A percentile compares a stretch with the other conserved stretches of the same genome.
Evolutionary conservation across 2,113 vertebrate species (phyloP).

Genomic region (Ameiurus melas): DNA sequence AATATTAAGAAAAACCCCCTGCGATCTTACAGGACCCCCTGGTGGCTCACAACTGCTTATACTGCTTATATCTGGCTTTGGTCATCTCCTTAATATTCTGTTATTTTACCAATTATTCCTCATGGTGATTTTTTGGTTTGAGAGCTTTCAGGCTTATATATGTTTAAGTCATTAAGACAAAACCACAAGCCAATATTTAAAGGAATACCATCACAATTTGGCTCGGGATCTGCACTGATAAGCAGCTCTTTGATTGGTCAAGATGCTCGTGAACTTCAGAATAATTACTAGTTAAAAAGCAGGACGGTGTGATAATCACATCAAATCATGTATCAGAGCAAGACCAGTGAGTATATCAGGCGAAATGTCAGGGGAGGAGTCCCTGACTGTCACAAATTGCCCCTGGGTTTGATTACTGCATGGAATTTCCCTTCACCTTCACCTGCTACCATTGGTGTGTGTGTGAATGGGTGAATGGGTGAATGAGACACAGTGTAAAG

Average conservation of each 20-base stretch:
- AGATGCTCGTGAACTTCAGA: not conserved
- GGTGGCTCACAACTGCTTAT: not conserved
- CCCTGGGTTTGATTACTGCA: not conserved
- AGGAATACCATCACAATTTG: slow-evolving; percentile 12
- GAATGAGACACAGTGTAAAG: no score
- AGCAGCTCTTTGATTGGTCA: slow-evolving; percentile 14
- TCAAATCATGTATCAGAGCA: slow-evolving; percentile 30
- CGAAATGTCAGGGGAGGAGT: slow-evolving; percentile 36
- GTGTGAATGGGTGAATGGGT: no score
- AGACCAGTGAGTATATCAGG: not conserved
- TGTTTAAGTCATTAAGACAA: not conserved
- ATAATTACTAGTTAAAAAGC: slow-evolving; percentile 39
- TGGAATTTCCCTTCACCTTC: slow-evolving; percentile 10
- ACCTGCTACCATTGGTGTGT: not conserved
- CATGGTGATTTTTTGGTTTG: not conserved
- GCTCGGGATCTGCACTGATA: not conserved
- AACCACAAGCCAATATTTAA: not conserved
- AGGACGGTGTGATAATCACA: slow-evolving; percentile 37
- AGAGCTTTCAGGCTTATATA: not conserved
- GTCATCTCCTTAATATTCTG: not conserved
- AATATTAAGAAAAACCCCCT: not conserved
- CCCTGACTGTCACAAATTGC: no score
- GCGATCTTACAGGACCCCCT: not conserved
- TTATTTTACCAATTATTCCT: not conserved
- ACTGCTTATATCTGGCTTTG: not conserved